phyloP scores from a whole-genome alignment of 1,140 invertebrate species.

The Nylanderia fulva region DNA sequence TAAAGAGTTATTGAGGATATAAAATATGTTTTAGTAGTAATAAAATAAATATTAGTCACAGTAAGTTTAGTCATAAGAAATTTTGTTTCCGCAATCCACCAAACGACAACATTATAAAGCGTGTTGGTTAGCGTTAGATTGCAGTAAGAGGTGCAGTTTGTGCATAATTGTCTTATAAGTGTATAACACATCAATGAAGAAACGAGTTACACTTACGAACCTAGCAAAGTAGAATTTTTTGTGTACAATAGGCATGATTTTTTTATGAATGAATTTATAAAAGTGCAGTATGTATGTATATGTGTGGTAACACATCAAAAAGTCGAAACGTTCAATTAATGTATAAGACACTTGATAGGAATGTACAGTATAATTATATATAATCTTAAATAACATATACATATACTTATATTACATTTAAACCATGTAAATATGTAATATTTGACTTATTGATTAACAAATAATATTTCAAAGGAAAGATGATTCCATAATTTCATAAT shows the following conservation, averaged over 20 bases:
- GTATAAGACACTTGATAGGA: conserved; percentile 45
- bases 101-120: conserved; percentile 60
- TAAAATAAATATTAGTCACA: conserved; percentile 2
- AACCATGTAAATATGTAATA: conserved; percentile 13
- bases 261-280: conserved; percentile 9
- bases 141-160: conserved; percentile 78
- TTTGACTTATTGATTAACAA: conserved; percentile 12
- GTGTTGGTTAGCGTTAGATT: conserved; percentile 74
- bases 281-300: conserved; percentile 57
- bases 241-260: conserved; percentile 11
- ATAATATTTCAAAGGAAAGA: not conserved
- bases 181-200: conserved; percentile 65
- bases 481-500: conserved; percentile 1
- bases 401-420: conserved; percentile 29
- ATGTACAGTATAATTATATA: conserved; percentile 12
- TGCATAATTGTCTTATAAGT: conserved; percentile 64
- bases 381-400: conserved; percentile 21
- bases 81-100: conserved; percentile 40
- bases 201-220: conserved; percentile 57
- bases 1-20: not conserved
- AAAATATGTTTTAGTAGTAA: not conserved
- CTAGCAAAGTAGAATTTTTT: conserved; percentile 36
- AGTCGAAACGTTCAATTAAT: conserved; percentile 36
- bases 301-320: conserved; percentile 53
- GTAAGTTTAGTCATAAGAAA: not conserved